These are phyloP conservation scores for Mythimna loreyi DNA, from an alignment of 2,888 invertebrate genomes.

Conservation along the genomic window DNA sequence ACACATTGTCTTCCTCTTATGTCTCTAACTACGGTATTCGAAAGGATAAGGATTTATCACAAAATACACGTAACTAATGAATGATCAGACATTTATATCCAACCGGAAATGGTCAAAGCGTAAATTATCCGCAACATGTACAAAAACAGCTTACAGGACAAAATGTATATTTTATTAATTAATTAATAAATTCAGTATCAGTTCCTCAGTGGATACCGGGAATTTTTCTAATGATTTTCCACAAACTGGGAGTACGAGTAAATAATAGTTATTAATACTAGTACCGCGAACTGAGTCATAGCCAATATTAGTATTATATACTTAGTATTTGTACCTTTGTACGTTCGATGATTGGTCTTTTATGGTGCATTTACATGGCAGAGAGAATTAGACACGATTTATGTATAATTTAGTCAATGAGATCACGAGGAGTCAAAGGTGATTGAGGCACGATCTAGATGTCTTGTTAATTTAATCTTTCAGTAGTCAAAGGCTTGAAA, in stretches of 20 bases:
- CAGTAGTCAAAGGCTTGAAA: constrained; percentile 4
- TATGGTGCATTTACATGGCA: constrained; percentile 57
- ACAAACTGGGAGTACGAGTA: constrained; percentile 25
- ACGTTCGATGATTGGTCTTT: constrained; percentile 44
- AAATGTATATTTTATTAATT: constrained; percentile 22
- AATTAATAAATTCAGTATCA: constrained; percentile 22
- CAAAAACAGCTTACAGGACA: constrained; percentile 30
- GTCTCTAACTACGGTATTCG: no score
- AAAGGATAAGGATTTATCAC: no score
- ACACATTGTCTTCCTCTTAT: no score
- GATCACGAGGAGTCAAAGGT: constrained; percentile 52
- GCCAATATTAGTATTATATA: constrained; percentile 20
- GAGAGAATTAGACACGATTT: constrained; percentile 56
- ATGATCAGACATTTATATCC: constrained; percentile 11
- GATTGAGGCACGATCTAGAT: constrained; percentile 40
- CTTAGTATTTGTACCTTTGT: constrained; percentile 14
- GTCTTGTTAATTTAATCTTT: constrained; percentile 17
- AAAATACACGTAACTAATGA: constrained; percentile 12
- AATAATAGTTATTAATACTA: constrained; percentile 29
- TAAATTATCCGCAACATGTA: background rate
- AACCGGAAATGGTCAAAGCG: constrained; percentile 16
- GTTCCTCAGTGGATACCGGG: constrained; percentile 31
- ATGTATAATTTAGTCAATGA: constrained; percentile 52
- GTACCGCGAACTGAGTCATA: constrained; percentile 50
- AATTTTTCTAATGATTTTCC: constrained; percentile 52